Evolutionary conservation across 1,140 invertebrate species (phyloP), one percentile per base, ranked within the genome.

Genomic region (Onthophagus taurus): DNA sequence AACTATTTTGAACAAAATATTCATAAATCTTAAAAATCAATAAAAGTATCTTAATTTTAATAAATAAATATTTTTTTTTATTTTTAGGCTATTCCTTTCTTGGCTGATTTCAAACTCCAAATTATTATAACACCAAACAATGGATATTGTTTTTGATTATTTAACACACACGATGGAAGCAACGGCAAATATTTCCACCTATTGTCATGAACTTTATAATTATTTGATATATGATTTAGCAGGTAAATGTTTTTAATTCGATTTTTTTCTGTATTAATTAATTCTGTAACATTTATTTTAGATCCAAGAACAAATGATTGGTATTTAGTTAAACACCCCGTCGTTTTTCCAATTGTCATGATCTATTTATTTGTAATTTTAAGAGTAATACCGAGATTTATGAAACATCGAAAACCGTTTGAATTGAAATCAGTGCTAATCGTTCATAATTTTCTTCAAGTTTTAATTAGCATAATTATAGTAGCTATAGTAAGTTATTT

Each of bases 261-360:
- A 13, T 3, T 6, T 17, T 2, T 13, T 6, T 17, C 4, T 33
- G 17, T 20, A 3, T n/a, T n/a, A 19, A 36, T 6, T 19, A 20
- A 20, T 36, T 36, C 16, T 11, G 4, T 21, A 36, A 19, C 23
- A n/a, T 21, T 36, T 6, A 12, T 73, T 64, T 49, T 68, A 80
- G 91, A 94, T 74, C 84, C 85, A 2, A 71, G 93, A 50, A 88
- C 94, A 19, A 80, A 80, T 60, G 80, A 87, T 62, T 96, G 90
- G 85, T 81, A 87, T 0, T 66, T 97, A 1, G 93, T 96, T 85
- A 78, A 87, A 42, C 84, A 84, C 19, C 90, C 90, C 0, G 68
- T 88, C 33, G 93, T 91, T 1, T 59, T 93, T 2, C 64, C 78
- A 7, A 82, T 91, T 66, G 87, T 92, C 13, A 60, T 85, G 6